phyloP scores from a whole-genome alignment of 2,797 vertebrate species.

The Oreochromis mossambicus region DNA sequence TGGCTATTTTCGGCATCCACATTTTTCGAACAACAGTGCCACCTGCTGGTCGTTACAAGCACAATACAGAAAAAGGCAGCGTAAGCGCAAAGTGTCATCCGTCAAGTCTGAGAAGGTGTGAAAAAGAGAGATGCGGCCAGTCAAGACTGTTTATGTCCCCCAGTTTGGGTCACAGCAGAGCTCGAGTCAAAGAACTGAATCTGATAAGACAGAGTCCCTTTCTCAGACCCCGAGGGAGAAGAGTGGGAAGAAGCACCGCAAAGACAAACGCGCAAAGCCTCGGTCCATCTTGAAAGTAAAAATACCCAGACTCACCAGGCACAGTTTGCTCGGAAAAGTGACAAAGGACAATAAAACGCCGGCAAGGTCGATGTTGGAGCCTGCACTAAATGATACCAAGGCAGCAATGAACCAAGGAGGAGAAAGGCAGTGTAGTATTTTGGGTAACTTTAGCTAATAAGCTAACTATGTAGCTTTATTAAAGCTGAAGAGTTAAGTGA shows the following conservation, averaged over 20 bases:
- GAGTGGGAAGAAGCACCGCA: background rate
- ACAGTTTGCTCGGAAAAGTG: background rate
- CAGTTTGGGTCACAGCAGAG: conserved; percentile 10
- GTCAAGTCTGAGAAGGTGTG: background rate
- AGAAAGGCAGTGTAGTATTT: background rate
- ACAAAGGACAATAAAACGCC: background rate
- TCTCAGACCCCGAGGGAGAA: background rate
- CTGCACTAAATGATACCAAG: background rate
- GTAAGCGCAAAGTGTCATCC: background rate
- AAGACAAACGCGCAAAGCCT: background rate
- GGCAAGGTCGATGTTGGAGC: background rate
- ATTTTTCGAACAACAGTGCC: background rate
- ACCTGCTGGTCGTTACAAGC: conserved; percentile 8
- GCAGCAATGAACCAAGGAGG: background rate
- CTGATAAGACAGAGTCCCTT: background rate
- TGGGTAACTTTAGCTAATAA: background rate
- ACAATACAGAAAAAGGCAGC: background rate
- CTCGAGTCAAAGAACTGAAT: background rate
- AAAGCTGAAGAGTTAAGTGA: background rate
- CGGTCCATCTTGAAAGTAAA: conserved; percentile 25
- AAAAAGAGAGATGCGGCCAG: background rate
- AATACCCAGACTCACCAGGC: background rate
- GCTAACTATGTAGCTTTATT: background rate
- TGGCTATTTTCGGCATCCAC: background rate
- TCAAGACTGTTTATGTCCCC: background rate